Percentiles rank a stretch among this genome's conserved stretches.
Evolutionary conservation across 1,140 invertebrate species (phyloP).

Genomic region (Bombus turneri): DNA sequence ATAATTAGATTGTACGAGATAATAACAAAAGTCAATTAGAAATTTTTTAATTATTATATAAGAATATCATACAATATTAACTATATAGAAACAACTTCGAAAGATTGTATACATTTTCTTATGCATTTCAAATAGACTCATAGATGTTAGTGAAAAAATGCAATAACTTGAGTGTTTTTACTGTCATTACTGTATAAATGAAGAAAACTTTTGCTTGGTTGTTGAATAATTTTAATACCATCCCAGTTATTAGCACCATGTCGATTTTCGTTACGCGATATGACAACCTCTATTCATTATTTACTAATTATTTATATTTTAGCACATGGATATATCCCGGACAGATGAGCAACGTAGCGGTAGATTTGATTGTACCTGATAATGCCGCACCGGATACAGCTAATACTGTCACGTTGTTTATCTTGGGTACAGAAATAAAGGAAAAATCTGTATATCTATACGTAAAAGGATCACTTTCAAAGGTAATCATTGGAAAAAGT

Average conservation of each 20-base stretch:
- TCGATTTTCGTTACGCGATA: neutral
- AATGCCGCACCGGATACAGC: conserved; percentile 80
- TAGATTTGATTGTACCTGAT: conserved; percentile 82
- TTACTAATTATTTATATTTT: conserved; percentile 16
- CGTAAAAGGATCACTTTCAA: conserved; percentile 71
- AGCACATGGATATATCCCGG: conserved; percentile 82
- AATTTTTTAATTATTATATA: too few relatives aligned
- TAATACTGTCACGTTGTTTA: conserved; percentile 83
- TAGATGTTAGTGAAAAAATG: neutral
- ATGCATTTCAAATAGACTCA: too few relatives aligned
- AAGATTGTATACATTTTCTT: too few relatives aligned
- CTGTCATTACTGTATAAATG: too few relatives aligned
- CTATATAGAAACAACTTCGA: too few relatives aligned
- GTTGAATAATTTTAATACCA: neutral
- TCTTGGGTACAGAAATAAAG: conserved; percentile 69
- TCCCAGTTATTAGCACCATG: neutral
- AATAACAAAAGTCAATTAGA: too few relatives aligned
- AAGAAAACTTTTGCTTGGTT: neutral
- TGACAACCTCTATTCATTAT: conserved; percentile 10
- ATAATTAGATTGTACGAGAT: too few relatives aligned
- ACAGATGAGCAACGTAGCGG: conserved; percentile 82
- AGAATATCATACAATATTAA: too few relatives aligned
- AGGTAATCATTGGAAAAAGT: conserved; percentile 56
- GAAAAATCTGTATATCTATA: conserved; percentile 80
- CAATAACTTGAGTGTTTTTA: neutral